Base-by-base conservation (phyloP, 2,888 invertebrate genomes). In the Chymomyza fuscimana region DNA sequence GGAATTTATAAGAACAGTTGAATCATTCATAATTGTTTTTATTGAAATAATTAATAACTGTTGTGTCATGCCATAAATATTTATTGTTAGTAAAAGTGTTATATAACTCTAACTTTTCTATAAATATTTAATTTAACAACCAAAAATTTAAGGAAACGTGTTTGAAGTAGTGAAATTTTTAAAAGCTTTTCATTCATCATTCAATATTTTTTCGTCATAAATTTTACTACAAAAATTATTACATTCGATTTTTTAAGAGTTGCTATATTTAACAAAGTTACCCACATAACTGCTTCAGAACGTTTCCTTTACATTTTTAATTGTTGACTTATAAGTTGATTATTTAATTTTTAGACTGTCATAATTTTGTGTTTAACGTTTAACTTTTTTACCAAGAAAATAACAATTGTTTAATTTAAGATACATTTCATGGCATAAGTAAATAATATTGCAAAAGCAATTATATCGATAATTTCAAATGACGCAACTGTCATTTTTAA, bases 51-150 rank as follows among this genome's bases (percentile, higher is more conserved):
- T 80, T 84, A 76, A 89, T 89, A 86, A 82, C 79, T 88, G 87
- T 90, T 90, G 89, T 89, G 90, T 82, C 89, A 89, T 90, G 90
- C 84, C 89, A 86, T 89, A 86, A 78, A 77, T 72, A 68, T 72
- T 36, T 81, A 83, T 86, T 83, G 87, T 83, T 87, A 76, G 88
- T 83, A 83, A 84, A 68, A 81, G 77, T 84, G 88, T 84, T 80
- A 75, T 67, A 78, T 86, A 81, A 81, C 83, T 83, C 87, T 80
- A 82, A 83, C 73, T 82, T 80, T 36, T 72, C 67, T 52, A 77
- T 68, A 63, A 50, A 75, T 63, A 78, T 66, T 73, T 9, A 56
- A 56, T 15, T 25, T 29, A 46, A 46, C 10, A 46, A 15, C 2
- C 0, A 12, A 66, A 58, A 62, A 32, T 52, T 19, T 12, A 62